These are phyloP conservation scores for Lacanobia oleracea DNA, from an alignment of 2,888 invertebrate species.

Conservation along the genomic window DNA sequence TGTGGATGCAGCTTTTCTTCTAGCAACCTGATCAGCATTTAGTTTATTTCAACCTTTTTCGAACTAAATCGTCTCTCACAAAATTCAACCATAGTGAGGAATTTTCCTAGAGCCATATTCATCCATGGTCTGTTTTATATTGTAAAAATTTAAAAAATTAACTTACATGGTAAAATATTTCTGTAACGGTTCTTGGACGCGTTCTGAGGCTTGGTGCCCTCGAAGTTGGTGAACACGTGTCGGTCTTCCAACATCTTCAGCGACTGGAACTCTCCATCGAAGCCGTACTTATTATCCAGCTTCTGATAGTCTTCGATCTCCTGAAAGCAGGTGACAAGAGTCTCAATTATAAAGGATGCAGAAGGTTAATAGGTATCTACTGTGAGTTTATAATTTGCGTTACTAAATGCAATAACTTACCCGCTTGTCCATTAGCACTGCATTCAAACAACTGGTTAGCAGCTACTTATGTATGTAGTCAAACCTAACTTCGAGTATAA, in stretches of 20 bases:
- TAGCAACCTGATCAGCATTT: background rate
- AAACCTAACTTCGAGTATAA: background rate
- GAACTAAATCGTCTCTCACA: background rate
- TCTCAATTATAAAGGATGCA: background rate
- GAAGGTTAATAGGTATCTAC: background rate
- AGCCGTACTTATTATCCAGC: constrained; percentile 87
- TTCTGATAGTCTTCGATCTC: constrained; percentile 74
- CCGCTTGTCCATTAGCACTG: background rate
- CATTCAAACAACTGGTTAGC: background rate
- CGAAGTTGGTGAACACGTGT: constrained; percentile 96
- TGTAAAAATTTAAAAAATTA: background rate
- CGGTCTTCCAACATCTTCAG: constrained; percentile 97
- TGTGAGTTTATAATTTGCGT: background rate
- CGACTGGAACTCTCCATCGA: constrained; percentile 99
- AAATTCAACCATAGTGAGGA: background rate
- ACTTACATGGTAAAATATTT: constrained; percentile 97
- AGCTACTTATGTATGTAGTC: background rate
- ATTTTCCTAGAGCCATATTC: background rate
- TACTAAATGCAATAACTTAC: background rate
- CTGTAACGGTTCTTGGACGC: constrained; percentile 98
- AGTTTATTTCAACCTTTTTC: background rate
- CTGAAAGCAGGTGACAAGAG: constrained; percentile 65
- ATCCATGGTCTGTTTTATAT: background rate
- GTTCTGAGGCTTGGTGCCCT: constrained; percentile 97
- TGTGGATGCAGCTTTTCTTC: background rate